These are phyloP conservation scores for Lasiommata megera DNA, from an alignment of 2,888 invertebrate species.

Conservation along the genomic window DNA sequence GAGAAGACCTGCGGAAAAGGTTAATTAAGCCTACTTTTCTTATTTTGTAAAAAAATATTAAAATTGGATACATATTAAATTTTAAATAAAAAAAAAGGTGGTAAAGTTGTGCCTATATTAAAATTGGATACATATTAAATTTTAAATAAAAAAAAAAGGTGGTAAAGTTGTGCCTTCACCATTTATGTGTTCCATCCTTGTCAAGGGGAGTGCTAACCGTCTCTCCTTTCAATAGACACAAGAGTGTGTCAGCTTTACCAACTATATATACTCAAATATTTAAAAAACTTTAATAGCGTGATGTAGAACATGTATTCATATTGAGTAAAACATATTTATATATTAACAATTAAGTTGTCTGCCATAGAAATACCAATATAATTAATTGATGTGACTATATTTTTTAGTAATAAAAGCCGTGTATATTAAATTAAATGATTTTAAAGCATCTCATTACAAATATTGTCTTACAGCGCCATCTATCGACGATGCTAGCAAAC, in stretches of 20 bases:
- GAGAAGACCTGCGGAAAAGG: too few relatives aligned
- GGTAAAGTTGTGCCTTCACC: slow-evolving; percentile 42
- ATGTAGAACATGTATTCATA: neutral
- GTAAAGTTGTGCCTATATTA: too few relatives aligned
- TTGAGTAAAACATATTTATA: neutral
- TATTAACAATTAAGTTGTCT: neutral
- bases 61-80: too few relatives aligned
- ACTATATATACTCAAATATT: slow-evolving; percentile 29
- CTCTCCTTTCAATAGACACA: slow-evolving; percentile 43
- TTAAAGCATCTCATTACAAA: neutral
- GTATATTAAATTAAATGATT: neutral
- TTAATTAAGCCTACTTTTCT: too few relatives aligned
- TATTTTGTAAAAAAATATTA: too few relatives aligned
- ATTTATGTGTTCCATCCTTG: slow-evolving; percentile 40
- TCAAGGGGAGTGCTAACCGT: slow-evolving; percentile 43
- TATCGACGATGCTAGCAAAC: neutral
- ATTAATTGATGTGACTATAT: neutral
- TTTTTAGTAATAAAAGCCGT: neutral
- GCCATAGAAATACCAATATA: neutral
- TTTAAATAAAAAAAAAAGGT: slow-evolving; percentile 31
- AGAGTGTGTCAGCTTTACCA: rapidly evolving
- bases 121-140: too few relatives aligned
- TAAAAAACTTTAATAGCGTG: slow-evolving; percentile 30
- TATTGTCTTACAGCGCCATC: slow-evolving; percentile 6
- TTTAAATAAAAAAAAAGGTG: too few relatives aligned